Percentiles rank a stretch among this genome's conserved stretches.
These are phyloP conservation scores for Sinopyrophorus schimmeli DNA, from an alignment of 2,888 invertebrate species.

Conservation along the genomic window DNA sequence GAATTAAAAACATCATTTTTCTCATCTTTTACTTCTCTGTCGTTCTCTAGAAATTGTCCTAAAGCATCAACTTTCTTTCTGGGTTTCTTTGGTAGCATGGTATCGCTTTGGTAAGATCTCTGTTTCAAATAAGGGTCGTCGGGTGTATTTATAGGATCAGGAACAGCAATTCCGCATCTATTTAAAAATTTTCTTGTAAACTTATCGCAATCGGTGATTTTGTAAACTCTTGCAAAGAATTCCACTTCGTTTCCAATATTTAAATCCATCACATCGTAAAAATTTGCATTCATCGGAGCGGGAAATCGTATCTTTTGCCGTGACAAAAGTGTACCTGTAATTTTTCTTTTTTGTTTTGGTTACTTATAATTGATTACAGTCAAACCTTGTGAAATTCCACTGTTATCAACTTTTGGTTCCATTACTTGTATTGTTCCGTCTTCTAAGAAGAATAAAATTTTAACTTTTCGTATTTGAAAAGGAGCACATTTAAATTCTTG, in stretches of 20 bases:
- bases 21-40: conserved; percentile 60
- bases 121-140: conserved; percentile 59
- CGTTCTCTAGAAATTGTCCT: conserved; percentile 81
- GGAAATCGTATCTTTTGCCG: conserved; percentile 82
- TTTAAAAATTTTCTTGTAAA: conserved; percentile 85
- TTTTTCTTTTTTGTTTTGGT: too few relatives aligned
- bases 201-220: conserved; percentile 83
- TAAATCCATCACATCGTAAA: conserved; percentile 82
- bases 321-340: conserved; percentile 75
- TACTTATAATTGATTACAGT: too few relatives aligned
- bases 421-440: conserved; percentile 89
- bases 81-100: conserved; percentile 56
- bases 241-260: conserved; percentile 81
- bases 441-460: conserved; percentile 85
- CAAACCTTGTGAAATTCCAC: conserved; percentile 82
- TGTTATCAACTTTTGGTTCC: conserved; percentile 81
- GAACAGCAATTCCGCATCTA: conserved; percentile 81
- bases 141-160: conserved; percentile 66
- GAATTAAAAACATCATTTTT: background rate
- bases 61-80: conserved; percentile 66
- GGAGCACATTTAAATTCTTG: conserved; percentile 72
- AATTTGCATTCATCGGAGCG: conserved; percentile 71
- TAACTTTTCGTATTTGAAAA: conserved; percentile 75
- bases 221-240: conserved; percentile 78
- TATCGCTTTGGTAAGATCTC: conserved; percentile 51